Evolutionary conservation across 2,797 vertebrate genomes (phyloP).

Genomic region (Artibeus lituratus): DNA sequence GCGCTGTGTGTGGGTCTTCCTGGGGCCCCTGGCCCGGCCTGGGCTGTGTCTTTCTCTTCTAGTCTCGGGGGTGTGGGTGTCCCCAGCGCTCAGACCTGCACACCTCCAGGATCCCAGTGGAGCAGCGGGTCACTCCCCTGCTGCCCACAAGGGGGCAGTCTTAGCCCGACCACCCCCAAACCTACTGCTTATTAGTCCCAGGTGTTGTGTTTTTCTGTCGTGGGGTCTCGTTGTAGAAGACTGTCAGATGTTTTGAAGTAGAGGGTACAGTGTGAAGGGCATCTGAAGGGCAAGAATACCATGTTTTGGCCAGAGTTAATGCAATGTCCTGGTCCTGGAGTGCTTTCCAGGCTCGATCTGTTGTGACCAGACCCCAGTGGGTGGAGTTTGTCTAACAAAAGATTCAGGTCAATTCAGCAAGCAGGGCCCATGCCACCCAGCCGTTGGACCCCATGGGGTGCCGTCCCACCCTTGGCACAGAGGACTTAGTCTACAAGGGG

Average conservation of each 20-base stretch:
- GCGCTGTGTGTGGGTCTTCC: neutral
- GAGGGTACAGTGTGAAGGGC: neutral
- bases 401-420: too few species aligned
- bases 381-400: neutral
- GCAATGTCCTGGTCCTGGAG: neutral
- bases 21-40: neutral
- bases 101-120: neutral
- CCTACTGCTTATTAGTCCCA: rapidly evolving
- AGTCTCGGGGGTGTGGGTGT: rapidly evolving
- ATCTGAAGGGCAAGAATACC: neutral
- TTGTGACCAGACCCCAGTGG: rapidly evolving
- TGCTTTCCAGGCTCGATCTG: rapidly evolving
- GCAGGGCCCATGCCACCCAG: too few species aligned
- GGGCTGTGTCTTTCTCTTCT: neutral
- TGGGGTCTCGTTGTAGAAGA: neutral
- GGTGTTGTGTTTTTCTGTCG: neutral
- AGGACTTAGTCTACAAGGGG: neutral
- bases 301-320: neutral
- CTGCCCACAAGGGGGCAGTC: neutral
- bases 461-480: neutral
- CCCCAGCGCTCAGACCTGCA: neutral
- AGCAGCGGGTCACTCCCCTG: neutral
- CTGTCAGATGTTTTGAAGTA: neutral
- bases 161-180: neutral
- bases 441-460: neutral